Percentiles rank a stretch among this genome's conserved stretches.
Conservation (phyloP, 2,113 vertebrate species). For the Procapra przewalskii region DNA sequence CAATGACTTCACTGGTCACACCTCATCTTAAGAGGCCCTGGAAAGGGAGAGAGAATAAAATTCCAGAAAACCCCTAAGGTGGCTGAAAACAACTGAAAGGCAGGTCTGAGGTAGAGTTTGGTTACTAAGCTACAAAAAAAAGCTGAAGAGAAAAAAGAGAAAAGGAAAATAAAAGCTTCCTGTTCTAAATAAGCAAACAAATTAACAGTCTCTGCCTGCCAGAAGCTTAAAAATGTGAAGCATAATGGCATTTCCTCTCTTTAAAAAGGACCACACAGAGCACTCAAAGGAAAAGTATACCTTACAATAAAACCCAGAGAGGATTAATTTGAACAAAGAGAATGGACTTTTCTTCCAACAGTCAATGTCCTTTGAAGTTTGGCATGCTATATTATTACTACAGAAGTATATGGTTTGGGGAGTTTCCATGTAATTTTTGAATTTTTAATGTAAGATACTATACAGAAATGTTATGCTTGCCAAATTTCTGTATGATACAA, state of each 20-base stretch:
- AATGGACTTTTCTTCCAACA: conserved; percentile 43
- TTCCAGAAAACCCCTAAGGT: conserved; percentile 21
- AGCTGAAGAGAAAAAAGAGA: neutral
- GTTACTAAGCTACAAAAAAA: conserved; percentile 41
- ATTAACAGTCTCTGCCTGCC: conserved; percentile 37
- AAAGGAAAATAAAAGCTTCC: neutral
- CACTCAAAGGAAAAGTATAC: conserved; percentile 45
- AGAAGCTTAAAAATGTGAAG: conserved; percentile 36
- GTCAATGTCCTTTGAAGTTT: neutral
- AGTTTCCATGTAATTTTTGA: neutral
- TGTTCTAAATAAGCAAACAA: conserved; percentile 59
- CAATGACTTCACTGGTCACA: conserved; percentile 34
- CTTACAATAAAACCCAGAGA: conserved; percentile 42
- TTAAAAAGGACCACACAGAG: conserved; percentile 55
- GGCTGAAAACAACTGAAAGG: conserved; percentile 14
- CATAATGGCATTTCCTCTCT: conserved; percentile 17
- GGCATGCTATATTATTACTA: conserved; percentile 5
- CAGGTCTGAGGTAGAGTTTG: conserved; percentile 23
- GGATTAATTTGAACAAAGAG: conserved; percentile 61
- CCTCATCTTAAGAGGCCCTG: neutral
- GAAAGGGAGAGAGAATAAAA: neutral
- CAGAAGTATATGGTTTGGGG: neutral
- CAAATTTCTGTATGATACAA: neutral
- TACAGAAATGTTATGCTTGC: neutral
- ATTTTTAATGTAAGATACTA: neutral